Conservation (phyloP, 2,113 vertebrate species). For the Choloepus hoffmanni region DNA sequence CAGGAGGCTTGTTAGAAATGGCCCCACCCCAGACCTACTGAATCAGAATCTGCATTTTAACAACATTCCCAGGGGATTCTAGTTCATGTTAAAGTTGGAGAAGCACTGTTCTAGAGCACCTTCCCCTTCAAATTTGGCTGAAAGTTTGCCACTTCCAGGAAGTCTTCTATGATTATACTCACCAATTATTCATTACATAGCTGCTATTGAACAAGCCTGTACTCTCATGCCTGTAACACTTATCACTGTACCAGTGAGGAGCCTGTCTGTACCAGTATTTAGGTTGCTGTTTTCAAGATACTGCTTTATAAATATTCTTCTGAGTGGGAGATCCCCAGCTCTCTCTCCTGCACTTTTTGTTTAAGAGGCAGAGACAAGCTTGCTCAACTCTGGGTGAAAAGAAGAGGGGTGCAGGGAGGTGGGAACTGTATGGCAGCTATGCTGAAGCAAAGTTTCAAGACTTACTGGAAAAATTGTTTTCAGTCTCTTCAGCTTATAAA, state of each 20-base stretch:
- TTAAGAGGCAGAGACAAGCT: neutral
- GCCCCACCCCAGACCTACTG: neutral
- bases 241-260: neutral
- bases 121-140: neutral
- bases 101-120: neutral
- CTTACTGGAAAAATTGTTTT: constrained; percentile 47
- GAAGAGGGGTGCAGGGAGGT: neutral
- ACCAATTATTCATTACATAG: neutral
- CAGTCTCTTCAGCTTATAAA: constrained; percentile 34
- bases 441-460: constrained; percentile 24
- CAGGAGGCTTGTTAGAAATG: neutral
- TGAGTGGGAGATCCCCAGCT: neutral
- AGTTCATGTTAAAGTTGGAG: neutral
- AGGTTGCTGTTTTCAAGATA: neutral
- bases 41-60: neutral
- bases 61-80: neutral
- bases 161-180: neutral
- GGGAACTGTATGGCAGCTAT: neutral
- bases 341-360: neutral
- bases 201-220: neutral
- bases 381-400: neutral
- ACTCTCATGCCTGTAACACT: neutral
- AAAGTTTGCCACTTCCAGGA: neutral
- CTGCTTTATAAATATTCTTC: neutral
- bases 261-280: neutral